Evolutionary conservation across 23 tunicate genomes (phyloP).

Genomic region (Oikopleura albicans): DNA sequence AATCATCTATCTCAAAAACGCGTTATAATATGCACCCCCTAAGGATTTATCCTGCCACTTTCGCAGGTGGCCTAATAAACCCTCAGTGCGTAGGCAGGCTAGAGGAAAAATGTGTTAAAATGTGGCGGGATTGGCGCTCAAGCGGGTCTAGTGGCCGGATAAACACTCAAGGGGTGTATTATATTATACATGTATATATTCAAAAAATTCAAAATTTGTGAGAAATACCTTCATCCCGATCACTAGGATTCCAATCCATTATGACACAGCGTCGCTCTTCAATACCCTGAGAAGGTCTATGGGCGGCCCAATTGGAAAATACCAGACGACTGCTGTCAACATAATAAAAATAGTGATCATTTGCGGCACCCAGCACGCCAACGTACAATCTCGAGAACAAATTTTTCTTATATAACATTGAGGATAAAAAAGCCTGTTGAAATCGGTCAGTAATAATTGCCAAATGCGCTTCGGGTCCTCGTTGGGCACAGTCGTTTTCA

Average conservation of each 20-base stretch:
- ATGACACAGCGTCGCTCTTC: not conserved
- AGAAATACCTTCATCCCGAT: too few relatives aligned
- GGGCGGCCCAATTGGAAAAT: not conserved
- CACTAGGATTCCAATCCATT: not conserved
- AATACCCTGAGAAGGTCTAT: not conserved
- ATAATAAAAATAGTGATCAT: not conserved
- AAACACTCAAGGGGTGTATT: too few relatives aligned
- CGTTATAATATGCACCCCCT: too few relatives aligned
- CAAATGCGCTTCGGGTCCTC: not conserved
- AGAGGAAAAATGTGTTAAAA: too few relatives aligned
- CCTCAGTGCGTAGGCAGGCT: too few relatives aligned
- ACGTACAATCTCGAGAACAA: not conserved
- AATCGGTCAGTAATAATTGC: slow-evolving; percentile 2
- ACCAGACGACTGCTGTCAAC: not conserved
- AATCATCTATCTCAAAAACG: too few relatives aligned
- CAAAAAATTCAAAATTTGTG: too few relatives aligned
- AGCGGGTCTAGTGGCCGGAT: too few relatives aligned
- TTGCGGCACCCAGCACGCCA: not conserved
- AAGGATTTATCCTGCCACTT: too few relatives aligned
- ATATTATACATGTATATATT: too few relatives aligned
- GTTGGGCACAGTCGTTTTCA: not conserved
- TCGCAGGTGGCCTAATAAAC: too few relatives aligned
- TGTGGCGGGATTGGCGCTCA: too few relatives aligned
- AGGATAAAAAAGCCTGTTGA: not conserved
- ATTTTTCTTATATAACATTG: not conserved